These are phyloP conservation scores for Drosophila antonietae DNA, from an alignment of 2,888 invertebrate genomes.

Conservation along the genomic window DNA sequence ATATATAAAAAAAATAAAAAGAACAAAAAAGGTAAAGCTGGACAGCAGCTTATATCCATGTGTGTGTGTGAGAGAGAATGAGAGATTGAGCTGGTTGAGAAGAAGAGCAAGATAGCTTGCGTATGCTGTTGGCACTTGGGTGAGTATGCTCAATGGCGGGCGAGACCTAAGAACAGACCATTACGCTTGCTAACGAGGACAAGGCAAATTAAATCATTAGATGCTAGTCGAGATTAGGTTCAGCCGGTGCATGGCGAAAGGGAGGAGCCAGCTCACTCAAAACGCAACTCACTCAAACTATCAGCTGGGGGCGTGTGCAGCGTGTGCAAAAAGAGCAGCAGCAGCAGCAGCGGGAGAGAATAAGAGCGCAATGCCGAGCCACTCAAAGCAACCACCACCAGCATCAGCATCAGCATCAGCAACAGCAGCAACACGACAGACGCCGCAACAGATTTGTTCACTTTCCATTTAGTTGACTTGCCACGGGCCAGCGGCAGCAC, in stretches of 20 bases:
- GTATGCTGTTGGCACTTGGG: conserved; percentile 8
- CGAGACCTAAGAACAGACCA: conserved; percentile 82
- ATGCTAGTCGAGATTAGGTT: conserved; percentile 74
- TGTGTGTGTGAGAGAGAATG: neutral
- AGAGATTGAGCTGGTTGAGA: conserved; percentile 17
- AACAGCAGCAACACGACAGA: conserved; percentile 31
- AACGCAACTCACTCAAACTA: conserved; percentile 57
- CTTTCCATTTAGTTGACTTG: conserved; percentile 77
- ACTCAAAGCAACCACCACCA: conserved; percentile 58
- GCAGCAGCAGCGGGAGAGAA: conserved; percentile 20
- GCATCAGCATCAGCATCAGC: conserved; percentile 17
- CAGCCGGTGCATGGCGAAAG: conserved; percentile 21
- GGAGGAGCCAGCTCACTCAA: conserved; percentile 58
- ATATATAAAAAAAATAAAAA: too few relatives aligned
- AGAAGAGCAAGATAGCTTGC: conserved; percentile 17
- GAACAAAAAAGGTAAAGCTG: conserved; percentile 47
- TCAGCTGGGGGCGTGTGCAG: conserved; percentile 64
- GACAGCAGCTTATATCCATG: conserved; percentile 2
- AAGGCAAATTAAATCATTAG: conserved; percentile 85
- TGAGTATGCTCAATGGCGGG: conserved; percentile 46
- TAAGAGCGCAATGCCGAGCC: conserved; percentile 17
- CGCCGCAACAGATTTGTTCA: conserved; percentile 65
- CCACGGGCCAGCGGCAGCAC: conserved; percentile 60
- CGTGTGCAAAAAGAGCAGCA: conserved; percentile 15
- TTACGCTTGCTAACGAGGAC: conserved; percentile 84